phyloP scores from a whole-genome alignment of 2,113 vertebrate genomes.

The Eonycteris spelaea region DNA sequence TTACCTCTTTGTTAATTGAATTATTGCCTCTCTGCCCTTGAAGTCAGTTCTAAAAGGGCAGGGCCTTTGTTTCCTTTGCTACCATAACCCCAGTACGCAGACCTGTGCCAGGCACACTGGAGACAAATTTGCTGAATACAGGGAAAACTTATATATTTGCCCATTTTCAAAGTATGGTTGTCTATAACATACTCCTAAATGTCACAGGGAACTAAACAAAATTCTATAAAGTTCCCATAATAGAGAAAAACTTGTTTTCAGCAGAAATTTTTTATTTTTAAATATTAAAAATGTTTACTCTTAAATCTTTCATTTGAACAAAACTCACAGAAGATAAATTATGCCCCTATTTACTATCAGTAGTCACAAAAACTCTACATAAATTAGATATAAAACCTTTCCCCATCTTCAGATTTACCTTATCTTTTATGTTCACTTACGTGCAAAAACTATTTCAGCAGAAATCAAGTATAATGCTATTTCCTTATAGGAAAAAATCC shows the following conservation, averaged over 20 bases:
- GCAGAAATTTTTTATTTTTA: conserved; percentile 10
- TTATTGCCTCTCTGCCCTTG: not conserved
- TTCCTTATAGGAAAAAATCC: conserved; percentile 16
- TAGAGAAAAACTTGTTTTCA: not conserved
- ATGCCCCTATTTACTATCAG: not conserved
- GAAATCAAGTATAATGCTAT: not conserved
- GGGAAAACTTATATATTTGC: not conserved
- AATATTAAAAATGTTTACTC: conserved; percentile 19
- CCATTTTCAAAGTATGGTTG: conserved; percentile 4
- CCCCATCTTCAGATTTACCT: not conserved
- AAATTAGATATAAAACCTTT: not conserved
- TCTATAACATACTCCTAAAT: not conserved
- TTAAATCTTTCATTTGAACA: conserved; percentile 18
- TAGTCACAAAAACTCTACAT: not conserved
- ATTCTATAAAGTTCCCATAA: not conserved
- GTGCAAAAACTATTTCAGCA: not conserved
- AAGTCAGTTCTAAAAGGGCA: not conserved
- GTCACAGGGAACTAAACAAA: not conserved
- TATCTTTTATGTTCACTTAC: not conserved
- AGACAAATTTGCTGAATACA: not conserved
- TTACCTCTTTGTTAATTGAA: not conserved
- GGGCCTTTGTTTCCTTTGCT: not conserved
- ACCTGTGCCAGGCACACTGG: not conserved
- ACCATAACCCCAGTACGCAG: not conserved
- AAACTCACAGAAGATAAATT: not conserved